Conservation (phyloP, 2,797 vertebrate genomes). For the Trichosurus vulpecula region DNA sequence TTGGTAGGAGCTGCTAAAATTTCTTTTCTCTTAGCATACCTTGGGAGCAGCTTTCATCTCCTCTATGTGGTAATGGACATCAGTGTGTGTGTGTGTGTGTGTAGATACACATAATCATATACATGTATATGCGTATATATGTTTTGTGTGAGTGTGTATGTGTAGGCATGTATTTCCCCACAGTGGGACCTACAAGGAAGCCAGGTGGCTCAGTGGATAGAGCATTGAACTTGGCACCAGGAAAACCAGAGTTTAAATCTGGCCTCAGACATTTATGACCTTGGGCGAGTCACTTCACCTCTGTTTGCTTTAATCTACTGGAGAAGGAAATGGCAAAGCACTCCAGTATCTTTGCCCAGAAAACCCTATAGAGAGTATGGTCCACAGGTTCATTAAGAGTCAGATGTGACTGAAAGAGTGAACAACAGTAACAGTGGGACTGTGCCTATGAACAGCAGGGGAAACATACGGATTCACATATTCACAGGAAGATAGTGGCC, state of each 20-base stretch:
- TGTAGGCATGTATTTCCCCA: no score
- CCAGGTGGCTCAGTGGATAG: background rate
- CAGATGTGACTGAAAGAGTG: background rate
- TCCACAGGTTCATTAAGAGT: background rate
- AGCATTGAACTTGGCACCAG: background rate
- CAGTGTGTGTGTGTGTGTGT: background rate
- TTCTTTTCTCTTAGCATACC: background rate
- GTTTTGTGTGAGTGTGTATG: background rate
- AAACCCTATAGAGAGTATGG: background rate
- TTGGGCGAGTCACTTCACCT: background rate
- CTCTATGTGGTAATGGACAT: background rate
- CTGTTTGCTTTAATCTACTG: background rate
- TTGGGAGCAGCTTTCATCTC: background rate
- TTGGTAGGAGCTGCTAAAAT: background rate
- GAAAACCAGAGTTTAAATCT: background rate
- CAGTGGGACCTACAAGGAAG: background rate
- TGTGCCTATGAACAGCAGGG: background rate
- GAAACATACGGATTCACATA: background rate
- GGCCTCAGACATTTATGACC: background rate
- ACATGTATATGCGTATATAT: no score
- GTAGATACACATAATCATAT: no score
- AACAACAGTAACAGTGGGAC: background rate
- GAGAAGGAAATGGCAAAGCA: background rate
- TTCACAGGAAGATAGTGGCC: background rate
- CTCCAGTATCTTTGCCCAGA: background rate